Evolutionary conservation across 2,113 vertebrate genomes (phyloP).

Genomic region (Halichoeres trimaculatus): DNA sequence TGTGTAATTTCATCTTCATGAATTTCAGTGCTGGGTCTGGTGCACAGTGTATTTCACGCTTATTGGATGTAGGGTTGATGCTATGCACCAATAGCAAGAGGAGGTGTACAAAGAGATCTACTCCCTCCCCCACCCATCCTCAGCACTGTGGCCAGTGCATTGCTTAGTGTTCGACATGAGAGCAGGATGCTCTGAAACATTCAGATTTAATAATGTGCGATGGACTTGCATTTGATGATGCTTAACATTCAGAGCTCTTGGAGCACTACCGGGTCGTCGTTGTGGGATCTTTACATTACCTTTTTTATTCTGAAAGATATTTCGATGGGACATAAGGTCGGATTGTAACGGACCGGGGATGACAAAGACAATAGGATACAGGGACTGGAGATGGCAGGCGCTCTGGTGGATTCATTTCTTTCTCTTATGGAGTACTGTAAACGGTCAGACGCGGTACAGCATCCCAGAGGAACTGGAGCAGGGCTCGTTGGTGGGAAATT

Average conservation of each 20-base stretch:
- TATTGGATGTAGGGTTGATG: conserved; percentile 8
- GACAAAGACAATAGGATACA: conserved; percentile 65
- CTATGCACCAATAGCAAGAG: conserved; percentile 41
- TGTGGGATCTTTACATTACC: conserved; percentile 3
- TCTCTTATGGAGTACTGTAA: conserved; percentile 73
- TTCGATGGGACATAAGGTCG: conserved; percentile 27
- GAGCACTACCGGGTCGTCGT: not conserved
- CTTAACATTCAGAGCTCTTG: not conserved
- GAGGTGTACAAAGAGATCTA: conserved; percentile 69
- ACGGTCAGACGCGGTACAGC: conserved; percentile 77
- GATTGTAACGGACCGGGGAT: conserved; percentile 46
- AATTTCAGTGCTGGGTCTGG: not conserved
- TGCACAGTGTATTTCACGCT: not conserved
- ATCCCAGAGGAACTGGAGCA: conserved; percentile 81
- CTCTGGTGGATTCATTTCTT: conserved; percentile 68
- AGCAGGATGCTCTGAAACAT: conserved; percentile 16
- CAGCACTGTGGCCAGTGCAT: conserved; percentile 15
- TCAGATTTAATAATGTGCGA: not conserved
- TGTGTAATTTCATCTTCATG: not conserved
- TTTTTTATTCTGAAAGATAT: not conserved
- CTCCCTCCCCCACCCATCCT: conserved; percentile 46
- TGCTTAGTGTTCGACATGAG: conserved; percentile 27
- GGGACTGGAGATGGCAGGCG: conserved; percentile 69
- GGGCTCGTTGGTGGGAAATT: conserved; percentile 82
- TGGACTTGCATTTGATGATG: not conserved